A percentile compares a stretch with the other conserved stretches of the same genome.
Conservation (phyloP, 2,888 invertebrate species). For the Cryptocheilus praepositus region DNA sequence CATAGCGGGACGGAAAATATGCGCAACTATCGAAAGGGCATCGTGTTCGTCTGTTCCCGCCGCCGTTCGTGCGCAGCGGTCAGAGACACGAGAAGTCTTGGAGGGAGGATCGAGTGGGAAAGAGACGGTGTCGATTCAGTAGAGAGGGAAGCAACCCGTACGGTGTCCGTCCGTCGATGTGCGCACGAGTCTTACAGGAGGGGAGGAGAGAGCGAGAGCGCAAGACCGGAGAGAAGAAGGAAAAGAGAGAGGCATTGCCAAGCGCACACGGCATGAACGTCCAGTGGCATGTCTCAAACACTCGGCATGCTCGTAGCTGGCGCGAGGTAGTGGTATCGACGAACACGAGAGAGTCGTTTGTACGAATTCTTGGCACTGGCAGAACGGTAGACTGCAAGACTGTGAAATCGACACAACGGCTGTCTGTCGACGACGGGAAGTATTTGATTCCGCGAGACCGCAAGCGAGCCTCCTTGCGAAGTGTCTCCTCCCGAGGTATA, state of each 20-base stretch:
- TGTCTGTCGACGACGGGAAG: no score
- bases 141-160: slow-evolving; percentile 28
- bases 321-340: slow-evolving; percentile 59
- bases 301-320: slow-evolving; percentile 69
- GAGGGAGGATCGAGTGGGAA: slow-evolving; percentile 23
- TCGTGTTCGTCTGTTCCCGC: slow-evolving; percentile 65
- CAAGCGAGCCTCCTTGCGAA: no score
- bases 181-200: slow-evolving; percentile 16
- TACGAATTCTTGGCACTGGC: slow-evolving; percentile 35
- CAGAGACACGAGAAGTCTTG: slow-evolving; percentile 67
- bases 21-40: slow-evolving; percentile 52
- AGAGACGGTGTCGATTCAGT: slow-evolving; percentile 21
- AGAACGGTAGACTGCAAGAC: slow-evolving; percentile 21
- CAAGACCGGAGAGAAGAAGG: slow-evolving; percentile 35
- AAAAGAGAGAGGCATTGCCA: slow-evolving; percentile 55
- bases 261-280: slow-evolving; percentile 66
- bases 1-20: slow-evolving; percentile 58
- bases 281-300: slow-evolving; percentile 69
- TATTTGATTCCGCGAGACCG: no score
- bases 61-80: slow-evolving; percentile 77
- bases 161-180: slow-evolving; percentile 1
- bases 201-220: slow-evolving; percentile 9
- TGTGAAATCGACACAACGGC: no score
- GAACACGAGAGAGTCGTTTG: slow-evolving; percentile 48
- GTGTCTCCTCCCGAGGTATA: no score